Evolutionary conservation across 2,888 invertebrate species (phyloP), one percentile per base, ranked within the genome.

Genomic region (Synanthedon andrenaeformis): DNA sequence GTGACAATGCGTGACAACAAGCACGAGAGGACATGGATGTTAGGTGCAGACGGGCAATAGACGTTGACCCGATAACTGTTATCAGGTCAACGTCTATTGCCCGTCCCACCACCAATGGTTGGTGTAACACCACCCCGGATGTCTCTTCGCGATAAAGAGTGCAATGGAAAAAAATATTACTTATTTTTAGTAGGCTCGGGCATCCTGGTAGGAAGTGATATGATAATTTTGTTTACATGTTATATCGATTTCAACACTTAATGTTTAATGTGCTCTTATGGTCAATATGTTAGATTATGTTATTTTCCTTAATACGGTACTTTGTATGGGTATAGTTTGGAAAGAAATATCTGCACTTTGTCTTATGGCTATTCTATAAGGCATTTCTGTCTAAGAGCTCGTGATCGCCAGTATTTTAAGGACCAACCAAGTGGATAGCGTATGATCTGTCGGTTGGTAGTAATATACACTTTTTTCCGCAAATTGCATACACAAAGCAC

Each of bases 31-130:
- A 19, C 49, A 49, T 5, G 19, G 49, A 49, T 41, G 13, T 45
- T 11, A 2, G 49, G 23, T 49, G 50, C 51, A 56, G 56, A 54
- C 56, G 51, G 42, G 17, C 54, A 52, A 51, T 51, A 56, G 56
- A 56, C 56, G 54, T 23, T 45, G 45, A 41, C 12, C 48, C 19
- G 52, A 54, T 50, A 41, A 17, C 17, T 17, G 17, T 17, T 17
- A 17, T 17, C 17, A 17, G 17, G 17, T 17, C 17, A 17, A 17
- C 17, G 17, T 17, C 17, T 17, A 17, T 17, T 17, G 2, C 17
- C 17, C 17, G 17, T 17, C 17, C 1, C 17, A 17, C 17, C 17
- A 17, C 17, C 17, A 17, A 17, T 17, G 17, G 17, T 17, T 17
- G 17, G 17, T 17, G 17, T 17, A 17, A 49, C 10, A 51, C 17